Base-by-base conservation (phyloP, 2,888 invertebrate genomes). In the Euproctis similis region DNA sequence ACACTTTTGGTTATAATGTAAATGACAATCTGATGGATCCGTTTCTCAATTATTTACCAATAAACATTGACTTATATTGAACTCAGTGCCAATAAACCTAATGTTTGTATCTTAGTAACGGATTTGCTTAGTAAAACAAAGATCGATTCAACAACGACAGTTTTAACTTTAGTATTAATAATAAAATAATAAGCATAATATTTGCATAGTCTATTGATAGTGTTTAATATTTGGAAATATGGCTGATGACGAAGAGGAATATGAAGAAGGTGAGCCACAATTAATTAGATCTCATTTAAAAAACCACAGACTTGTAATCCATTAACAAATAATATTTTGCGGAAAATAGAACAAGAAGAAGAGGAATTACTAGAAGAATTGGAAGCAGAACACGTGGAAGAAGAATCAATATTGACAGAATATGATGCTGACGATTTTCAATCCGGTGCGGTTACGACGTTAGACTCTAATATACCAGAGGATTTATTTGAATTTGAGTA, bases 401-500 rank as follows among this genome's bases (percentile, higher is more conserved):
- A 55, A 30, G 76, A 76, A 34, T 80, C 81, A 0, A 39, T 80
- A 10, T 68, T 82, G 9, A 72, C 84, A 3, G 75, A 69, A 44
- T 84, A 84, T 29, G 80, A 84, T 31, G 58, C 68, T 1, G 82
- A 87, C 17, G 87, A 88, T 36, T 89, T 87, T 46, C 54, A 87
- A 12, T 89, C 90, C 0, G 82, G 85, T 2, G 87, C 89, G 4
- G 71, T 74, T 13, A 69, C 76, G 12, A 86, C 86, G 22, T 60
- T 80, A 19, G 63, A 80, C 24, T 85, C 87, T 12, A 86, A 87
- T 6, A 68, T 91, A 36, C 87, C 88, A 1, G 53, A 73, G 5
- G 71, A 90, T 54, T 74, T 90, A 37, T 77, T 91, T 31, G 81
- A 88, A 51, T 89, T 91, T 64, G 78, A 89, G 91, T 91, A 90